phyloP scores from a whole-genome alignment of 2,113 vertebrate species.

The Cairina moschata region DNA sequence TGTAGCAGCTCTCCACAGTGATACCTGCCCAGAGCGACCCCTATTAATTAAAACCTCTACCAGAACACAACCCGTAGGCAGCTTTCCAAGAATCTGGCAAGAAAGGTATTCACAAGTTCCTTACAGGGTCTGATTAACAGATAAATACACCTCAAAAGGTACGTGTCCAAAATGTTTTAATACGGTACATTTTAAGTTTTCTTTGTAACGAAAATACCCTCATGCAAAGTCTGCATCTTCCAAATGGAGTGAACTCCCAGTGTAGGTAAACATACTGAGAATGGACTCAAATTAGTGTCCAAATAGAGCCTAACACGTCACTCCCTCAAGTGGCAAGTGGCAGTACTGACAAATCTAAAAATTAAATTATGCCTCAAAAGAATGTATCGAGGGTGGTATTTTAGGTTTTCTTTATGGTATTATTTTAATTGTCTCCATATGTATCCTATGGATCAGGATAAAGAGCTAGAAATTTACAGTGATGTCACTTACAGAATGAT shows the following conservation, averaged over 20 bases:
- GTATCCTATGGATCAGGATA: background rate
- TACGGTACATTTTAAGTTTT: background rate
- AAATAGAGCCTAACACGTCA: background rate
- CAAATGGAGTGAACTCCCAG: background rate
- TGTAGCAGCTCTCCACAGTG: accelerated
- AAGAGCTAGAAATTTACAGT: background rate
- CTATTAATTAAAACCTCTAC: accelerated
- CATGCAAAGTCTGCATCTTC: background rate
- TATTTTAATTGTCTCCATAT: background rate
- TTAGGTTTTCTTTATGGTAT: background rate
- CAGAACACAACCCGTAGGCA: background rate
- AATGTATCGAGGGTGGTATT: background rate
- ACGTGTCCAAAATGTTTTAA: background rate
- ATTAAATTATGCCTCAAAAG: background rate
- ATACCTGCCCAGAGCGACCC: background rate
- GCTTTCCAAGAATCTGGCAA: background rate
- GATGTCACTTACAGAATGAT: background rate
- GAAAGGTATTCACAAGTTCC: background rate
- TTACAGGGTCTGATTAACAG: background rate
- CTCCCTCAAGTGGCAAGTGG: background rate
- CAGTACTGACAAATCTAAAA: background rate
- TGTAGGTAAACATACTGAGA: background rate
- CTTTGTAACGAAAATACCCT: background rate
- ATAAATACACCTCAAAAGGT: background rate
- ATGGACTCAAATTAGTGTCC: background rate